A percentile compares a stretch with the other conserved stretches of the same genome.
These are phyloP conservation scores for Semibalanus balanoides DNA, from an alignment of 1,140 invertebrate species.

Conservation along the genomic window DNA sequence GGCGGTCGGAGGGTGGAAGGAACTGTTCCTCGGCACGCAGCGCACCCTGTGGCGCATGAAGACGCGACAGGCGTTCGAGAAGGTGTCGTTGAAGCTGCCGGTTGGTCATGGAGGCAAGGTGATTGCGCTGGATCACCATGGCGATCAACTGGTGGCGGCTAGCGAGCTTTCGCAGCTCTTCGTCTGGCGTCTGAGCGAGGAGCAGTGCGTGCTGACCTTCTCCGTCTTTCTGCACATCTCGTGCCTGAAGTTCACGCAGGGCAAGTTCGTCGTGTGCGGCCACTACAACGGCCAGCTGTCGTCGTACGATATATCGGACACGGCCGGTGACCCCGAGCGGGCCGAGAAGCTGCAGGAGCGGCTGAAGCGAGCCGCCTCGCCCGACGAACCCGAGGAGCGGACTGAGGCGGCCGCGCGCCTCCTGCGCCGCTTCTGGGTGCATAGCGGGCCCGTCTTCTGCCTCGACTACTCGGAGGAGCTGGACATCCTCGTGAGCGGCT, in stretches of 20 bases:
- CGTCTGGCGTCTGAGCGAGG: neutral
- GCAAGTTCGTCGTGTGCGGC: constrained; percentile 19
- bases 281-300: constrained; percentile 23
- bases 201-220: constrained; percentile 15
- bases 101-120: neutral
- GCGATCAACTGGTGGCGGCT: neutral
- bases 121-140: neutral
- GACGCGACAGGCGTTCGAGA: neutral
- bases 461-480: constrained; percentile 32
- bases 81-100: neutral
- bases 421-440: constrained; percentile 27
- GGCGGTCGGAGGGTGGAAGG: neutral
- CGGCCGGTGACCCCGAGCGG: neutral
- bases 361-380: neutral
- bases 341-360: neutral
- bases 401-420: constrained; percentile 6
- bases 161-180: neutral
- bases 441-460: constrained; percentile 32
- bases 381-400: neutral
- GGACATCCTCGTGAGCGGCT: constrained; percentile 31
- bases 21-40: neutral
- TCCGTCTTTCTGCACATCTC: constrained; percentile 20
- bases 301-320: neutral
- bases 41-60: neutral
- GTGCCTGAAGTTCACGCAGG: constrained; percentile 22